phyloP scores from a whole-genome alignment of 2,888 invertebrate species.

The Pollenia amentaria region DNA sequence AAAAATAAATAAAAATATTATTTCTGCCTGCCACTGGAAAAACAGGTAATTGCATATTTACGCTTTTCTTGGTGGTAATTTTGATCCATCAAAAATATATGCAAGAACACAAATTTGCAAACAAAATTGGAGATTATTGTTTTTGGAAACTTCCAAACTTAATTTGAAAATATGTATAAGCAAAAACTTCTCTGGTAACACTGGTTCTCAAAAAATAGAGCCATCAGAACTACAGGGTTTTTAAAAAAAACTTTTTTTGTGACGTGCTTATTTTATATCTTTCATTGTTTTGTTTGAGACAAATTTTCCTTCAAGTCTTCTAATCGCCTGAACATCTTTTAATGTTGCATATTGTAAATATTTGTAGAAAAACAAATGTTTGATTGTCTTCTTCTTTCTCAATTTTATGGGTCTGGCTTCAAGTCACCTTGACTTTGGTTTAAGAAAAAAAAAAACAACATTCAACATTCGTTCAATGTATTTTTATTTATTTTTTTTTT shows the following conservation, averaged over 20 bases:
- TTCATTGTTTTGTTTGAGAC: conserved; percentile 1
- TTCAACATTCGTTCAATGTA: conserved; percentile 22
- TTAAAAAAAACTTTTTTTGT: neutral
- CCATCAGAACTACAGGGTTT: conserved; percentile 1
- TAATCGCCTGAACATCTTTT: conserved; percentile 38
- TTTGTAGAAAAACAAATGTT: conserved; percentile 14
- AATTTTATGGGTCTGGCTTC: conserved; percentile 23
- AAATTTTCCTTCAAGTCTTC: conserved; percentile 43
- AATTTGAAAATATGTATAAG: no score
- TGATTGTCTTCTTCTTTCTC: conserved; percentile 13
- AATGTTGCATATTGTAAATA: conserved; percentile 17
- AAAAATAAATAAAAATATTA: no score
- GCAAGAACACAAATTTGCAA: no score
- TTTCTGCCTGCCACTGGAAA: no score
- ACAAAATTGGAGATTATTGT: no score
- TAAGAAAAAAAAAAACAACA: conserved; percentile 12
- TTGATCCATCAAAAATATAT: no score
- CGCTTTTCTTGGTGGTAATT: no score
- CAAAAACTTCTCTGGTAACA: no score
- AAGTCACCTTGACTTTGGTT: conserved; percentile 69
- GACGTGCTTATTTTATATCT: neutral
- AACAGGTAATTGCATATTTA: no score
- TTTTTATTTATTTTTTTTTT: neutral
- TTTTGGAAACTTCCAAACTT: no score
- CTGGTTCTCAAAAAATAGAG: neutral